Evolutionary conservation across 2,888 invertebrate species (phyloP).

Genomic region (Scaptomyza polygonia): DNA sequence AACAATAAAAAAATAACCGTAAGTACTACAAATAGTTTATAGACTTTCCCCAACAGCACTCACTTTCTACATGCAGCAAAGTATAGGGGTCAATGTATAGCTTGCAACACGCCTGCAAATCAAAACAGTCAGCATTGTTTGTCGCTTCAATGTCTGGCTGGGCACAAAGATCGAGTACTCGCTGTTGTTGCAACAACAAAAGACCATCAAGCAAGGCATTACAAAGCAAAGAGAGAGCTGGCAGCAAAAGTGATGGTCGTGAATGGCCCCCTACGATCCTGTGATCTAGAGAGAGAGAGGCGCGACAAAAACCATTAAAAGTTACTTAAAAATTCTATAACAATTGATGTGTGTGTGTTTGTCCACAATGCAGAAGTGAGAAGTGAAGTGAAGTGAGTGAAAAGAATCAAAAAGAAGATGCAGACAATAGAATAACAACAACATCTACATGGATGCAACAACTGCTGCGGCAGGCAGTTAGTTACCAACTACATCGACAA

Average conservation of each 20-base stretch:
- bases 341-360: constrained; percentile 37
- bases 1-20: neutral
- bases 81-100: constrained; percentile 33
- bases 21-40: constrained; percentile 1
- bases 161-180: constrained; percentile 50
- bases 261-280: constrained; percentile 28
- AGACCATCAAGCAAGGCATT: constrained; percentile 29
- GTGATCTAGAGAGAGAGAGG: constrained; percentile 28
- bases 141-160: constrained; percentile 51
- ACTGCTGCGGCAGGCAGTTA: constrained; percentile 25
- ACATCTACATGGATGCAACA: constrained; percentile 21
- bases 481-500: constrained; percentile 34
- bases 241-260: constrained; percentile 44
- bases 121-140: constrained; percentile 27
- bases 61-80: constrained; percentile 9
- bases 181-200: constrained; percentile 34
- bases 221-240: constrained; percentile 17
- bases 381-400: constrained; percentile 70
- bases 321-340: constrained; percentile 70
- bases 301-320: constrained; percentile 66
- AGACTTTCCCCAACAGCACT: constrained; percentile 6
- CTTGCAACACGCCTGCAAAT: constrained; percentile 18
- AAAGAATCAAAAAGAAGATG: constrained; percentile 60
- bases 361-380: constrained; percentile 1
- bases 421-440: constrained; percentile 63